phyloP scores from a whole-genome alignment of 2,113 vertebrate species.

The Leuciscus idus region DNA sequence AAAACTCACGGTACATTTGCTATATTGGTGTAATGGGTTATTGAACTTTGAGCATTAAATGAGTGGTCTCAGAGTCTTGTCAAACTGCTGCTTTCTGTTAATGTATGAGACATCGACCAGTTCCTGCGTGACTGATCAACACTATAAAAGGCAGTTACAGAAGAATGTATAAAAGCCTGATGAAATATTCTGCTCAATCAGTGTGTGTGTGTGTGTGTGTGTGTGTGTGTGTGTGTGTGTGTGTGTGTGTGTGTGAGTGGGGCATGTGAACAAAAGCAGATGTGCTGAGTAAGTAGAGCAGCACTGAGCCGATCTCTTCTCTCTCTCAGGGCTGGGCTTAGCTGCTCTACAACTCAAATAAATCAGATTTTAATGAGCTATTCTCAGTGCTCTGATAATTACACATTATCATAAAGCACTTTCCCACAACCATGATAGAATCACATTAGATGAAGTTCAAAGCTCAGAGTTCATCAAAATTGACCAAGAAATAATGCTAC shows the following conservation, averaged over 20 bases:
- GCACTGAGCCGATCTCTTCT: constrained; percentile 1
- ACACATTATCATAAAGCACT: constrained; percentile 15
- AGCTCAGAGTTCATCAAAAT: not conserved
- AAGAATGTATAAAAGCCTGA: not conserved
- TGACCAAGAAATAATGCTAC: not conserved
- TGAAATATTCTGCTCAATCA: not conserved
- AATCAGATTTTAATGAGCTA: constrained; percentile 30
- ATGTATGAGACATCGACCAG: not conserved
- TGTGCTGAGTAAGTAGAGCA: constrained; percentile 40
- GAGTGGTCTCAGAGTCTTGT: not conserved
- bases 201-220: constrained; percentile 14
- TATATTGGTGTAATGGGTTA: constrained; percentile 4
- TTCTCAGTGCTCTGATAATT: constrained; percentile 28
- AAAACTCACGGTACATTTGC: constrained; percentile 16
- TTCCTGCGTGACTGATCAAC: constrained; percentile 1
- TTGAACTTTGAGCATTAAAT: constrained; percentile 28
- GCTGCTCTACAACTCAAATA: constrained; percentile 8
- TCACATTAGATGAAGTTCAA: constrained; percentile 1
- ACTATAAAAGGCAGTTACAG: constrained; percentile 5
- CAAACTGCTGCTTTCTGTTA: not conserved
- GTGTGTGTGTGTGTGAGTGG: not conserved
- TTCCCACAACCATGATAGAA: not conserved
- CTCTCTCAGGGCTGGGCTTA: not conserved
- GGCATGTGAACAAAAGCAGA: constrained; percentile 36
- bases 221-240: not conserved